Percentiles rank a stretch among this genome's conserved stretches.
These are phyloP conservation scores for Nasonia vitripennis DNA, from an alignment of 1,140 invertebrate species.

Conservation along the genomic window DNA sequence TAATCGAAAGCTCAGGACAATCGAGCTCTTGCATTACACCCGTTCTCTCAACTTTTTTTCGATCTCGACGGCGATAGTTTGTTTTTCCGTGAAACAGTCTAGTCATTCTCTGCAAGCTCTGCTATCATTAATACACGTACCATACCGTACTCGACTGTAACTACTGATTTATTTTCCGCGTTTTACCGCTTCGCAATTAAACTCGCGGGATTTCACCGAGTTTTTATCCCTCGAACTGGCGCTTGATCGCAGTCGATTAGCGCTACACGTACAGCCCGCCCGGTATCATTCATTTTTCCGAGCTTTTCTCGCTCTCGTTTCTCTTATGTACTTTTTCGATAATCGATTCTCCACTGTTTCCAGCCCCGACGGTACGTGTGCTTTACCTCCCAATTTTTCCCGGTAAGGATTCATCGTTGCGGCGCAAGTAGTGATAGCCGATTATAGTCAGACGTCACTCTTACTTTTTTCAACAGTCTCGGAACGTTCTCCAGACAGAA, in stretches of 20 bases:
- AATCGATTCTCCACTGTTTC: too few relatives aligned
- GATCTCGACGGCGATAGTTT: neutral
- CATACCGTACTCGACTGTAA: neutral
- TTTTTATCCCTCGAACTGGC: conserved; percentile 1
- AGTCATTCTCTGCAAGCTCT: neutral
- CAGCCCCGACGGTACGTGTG: too few relatives aligned
- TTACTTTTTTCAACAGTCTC: neutral
- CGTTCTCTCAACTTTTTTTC: neutral
- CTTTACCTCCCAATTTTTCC: too few relatives aligned
- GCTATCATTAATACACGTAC: neutral
- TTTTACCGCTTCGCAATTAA: neutral
- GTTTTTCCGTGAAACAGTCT: neutral
- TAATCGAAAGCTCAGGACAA: neutral
- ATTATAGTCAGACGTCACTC: neutral
- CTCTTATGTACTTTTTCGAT: too few relatives aligned
- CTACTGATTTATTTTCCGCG: conserved; percentile 9
- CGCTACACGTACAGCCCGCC: conserved; percentile 1
- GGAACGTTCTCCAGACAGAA: too few relatives aligned
- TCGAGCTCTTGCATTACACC: neutral
- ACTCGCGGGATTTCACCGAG: conserved; percentile 3
- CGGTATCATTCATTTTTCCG: neutral
- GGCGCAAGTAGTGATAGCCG: neutral
- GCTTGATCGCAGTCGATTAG: neutral
- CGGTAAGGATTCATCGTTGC: too few relatives aligned
- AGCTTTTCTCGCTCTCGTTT: neutral